phyloP scores from a whole-genome alignment of 2,113 vertebrate genomes.

The Neodon shergylaensis region DNA sequence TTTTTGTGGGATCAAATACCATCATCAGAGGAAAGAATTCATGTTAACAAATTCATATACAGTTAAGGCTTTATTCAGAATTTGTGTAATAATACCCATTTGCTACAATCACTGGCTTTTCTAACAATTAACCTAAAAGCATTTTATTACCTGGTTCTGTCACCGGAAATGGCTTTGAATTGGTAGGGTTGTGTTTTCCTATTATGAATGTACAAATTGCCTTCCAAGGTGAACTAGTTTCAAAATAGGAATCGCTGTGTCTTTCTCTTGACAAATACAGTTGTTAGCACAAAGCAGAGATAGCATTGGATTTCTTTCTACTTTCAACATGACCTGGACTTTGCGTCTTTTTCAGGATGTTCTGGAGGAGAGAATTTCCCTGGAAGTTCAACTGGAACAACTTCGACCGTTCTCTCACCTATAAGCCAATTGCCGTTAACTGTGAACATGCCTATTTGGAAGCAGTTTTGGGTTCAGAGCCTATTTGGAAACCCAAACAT shows the following conservation, averaged over 20 bases:
- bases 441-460: constrained; percentile 87
- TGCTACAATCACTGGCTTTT: constrained; percentile 25
- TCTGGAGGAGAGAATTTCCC: constrained; percentile 98
- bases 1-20: background rate
- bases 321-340: constrained; percentile 25
- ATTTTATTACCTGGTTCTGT: background rate
- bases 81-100: background rate
- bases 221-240: constrained; percentile 29
- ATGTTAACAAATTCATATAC: background rate
- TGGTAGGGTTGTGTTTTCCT: constrained; percentile 21
- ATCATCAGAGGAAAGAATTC: background rate
- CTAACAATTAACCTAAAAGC: constrained; percentile 34
- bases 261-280: background rate
- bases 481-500: constrained; percentile 87
- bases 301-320: background rate
- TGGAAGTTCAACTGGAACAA: constrained; percentile 99
- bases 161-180: constrained; percentile 32
- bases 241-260: background rate
- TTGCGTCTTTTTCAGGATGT: constrained; percentile 91
- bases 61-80: background rate
- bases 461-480: constrained; percentile 86
- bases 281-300: background rate
- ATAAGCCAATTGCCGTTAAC: constrained; percentile 90
- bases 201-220: background rate
- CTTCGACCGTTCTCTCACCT: constrained; percentile 99